A percentile compares a stretch with the other conserved stretches of the same genome.
phyloP scores from a whole-genome alignment of 1,140 invertebrate genomes.

The Camponotus pennsylvanicus region DNA sequence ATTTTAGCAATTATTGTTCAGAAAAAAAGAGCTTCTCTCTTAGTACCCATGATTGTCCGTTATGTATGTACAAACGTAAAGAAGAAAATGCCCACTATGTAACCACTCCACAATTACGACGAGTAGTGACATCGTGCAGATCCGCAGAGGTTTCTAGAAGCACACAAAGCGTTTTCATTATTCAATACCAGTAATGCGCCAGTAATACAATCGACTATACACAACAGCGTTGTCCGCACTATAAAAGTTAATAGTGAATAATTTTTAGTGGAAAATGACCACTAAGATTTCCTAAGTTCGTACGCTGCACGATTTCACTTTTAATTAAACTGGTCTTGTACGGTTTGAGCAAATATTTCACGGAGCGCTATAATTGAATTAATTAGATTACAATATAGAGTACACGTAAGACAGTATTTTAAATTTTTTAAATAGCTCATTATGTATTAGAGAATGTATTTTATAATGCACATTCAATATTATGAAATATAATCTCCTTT shows the following conservation, averaged over 20 bases:
- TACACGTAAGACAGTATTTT: too few species aligned
- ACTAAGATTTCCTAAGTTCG: slow-evolving; percentile 24
- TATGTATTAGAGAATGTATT: too few species aligned
- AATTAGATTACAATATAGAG: too few species aligned
- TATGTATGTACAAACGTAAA: slow-evolving; percentile 75
- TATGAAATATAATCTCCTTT: background rate
- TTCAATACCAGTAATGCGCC: slow-evolving; percentile 49
- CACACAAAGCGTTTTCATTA: slow-evolving; percentile 53
- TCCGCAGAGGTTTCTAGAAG: slow-evolving; percentile 58
- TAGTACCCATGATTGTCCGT: slow-evolving; percentile 62
- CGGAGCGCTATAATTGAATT: too few species aligned
- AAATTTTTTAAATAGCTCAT: too few species aligned
- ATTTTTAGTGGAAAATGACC: slow-evolving; percentile 8
- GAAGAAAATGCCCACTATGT: slow-evolving; percentile 72
- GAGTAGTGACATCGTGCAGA: slow-evolving; percentile 71
- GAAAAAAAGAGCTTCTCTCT: slow-evolving; percentile 35
- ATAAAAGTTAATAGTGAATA: slow-evolving; percentile 39
- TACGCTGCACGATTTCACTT: slow-evolving; percentile 72
- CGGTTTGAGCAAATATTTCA: slow-evolving; percentile 52
- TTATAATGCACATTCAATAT: too few species aligned
- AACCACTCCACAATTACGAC: slow-evolving; percentile 72
- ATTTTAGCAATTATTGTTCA: background rate
- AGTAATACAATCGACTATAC: slow-evolving; percentile 37
- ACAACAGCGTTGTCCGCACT: slow-evolving; percentile 23
- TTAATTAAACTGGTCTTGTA: slow-evolving; percentile 64